phyloP scores from a whole-genome alignment of 2,888 invertebrate genomes.

The Lepetodrilus schrolli region DNA sequence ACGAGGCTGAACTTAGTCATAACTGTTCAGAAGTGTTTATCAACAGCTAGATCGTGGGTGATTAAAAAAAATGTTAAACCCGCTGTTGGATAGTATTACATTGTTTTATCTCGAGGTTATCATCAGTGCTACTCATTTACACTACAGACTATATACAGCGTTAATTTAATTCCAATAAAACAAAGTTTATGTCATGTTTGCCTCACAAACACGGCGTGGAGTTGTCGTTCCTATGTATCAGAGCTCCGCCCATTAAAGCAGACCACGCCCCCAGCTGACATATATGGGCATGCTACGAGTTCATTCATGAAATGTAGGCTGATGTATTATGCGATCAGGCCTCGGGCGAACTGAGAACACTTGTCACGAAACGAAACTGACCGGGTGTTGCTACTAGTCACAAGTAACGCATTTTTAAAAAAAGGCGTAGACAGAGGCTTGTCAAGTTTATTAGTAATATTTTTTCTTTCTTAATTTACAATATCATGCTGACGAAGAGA shows the following conservation, averaged over 20 bases:
- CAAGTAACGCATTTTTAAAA: too few species aligned
- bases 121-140: not conserved
- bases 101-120: too few species aligned
- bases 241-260: not conserved
- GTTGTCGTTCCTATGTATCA: not conserved
- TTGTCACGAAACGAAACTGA: too few species aligned
- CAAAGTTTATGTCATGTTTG: too few species aligned
- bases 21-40: not conserved
- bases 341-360: too few species aligned
- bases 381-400: too few species aligned
- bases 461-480: too few species aligned
- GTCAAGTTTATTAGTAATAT: too few species aligned
- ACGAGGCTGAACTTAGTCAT: not conserved
- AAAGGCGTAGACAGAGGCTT: too few species aligned
- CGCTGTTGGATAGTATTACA: not conserved
- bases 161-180: too few species aligned
- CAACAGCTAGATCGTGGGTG: not conserved
- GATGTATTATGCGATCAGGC: not conserved
- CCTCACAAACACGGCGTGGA: not conserved
- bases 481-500: too few species aligned
- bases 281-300: slow-evolving; percentile 11
- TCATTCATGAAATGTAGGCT: not conserved
- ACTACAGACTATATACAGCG: too few species aligned
- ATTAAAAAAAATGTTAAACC: not conserved
- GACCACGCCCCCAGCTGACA: not conserved